phyloP scores from a whole-genome alignment of 2,113 vertebrate genomes.

The Forbesichthys agassizii region DNA sequence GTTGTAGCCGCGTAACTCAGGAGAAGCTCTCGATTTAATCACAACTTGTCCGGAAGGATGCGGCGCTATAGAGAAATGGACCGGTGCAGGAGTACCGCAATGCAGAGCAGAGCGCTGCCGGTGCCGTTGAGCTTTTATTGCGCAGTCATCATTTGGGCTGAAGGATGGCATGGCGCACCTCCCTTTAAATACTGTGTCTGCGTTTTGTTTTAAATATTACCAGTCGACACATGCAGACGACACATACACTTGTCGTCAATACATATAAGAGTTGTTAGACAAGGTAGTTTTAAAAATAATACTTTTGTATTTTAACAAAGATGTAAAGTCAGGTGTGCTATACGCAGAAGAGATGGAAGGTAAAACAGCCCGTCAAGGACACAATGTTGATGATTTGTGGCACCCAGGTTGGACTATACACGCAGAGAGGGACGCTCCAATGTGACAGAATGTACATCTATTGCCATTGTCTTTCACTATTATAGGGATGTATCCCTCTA shows the following conservation, averaged over 20 bases:
- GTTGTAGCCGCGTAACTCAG: constrained; percentile 2
- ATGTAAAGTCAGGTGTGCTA: neutral
- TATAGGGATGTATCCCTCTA: no score
- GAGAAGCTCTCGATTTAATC: neutral
- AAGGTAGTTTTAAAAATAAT: neutral
- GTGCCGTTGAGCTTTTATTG: constrained; percentile 34
- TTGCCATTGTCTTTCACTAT: no score
- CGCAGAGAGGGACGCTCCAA: constrained; percentile 14
- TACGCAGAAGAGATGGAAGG: constrained; percentile 34
- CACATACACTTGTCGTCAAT: neutral
- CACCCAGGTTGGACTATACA: neutral
- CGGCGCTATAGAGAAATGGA: constrained; percentile 24
- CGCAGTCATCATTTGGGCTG: constrained; percentile 36
- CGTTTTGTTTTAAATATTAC: neutral
- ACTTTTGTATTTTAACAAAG: neutral
- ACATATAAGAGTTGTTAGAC: no score
- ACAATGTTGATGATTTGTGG: constrained; percentile 13
- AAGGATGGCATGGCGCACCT: constrained; percentile 40
- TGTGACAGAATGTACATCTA: no score
- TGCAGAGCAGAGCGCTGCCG: constrained; percentile 67
- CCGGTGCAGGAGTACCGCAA: constrained; percentile 73
- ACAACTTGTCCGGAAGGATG: neutral
- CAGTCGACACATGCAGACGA: neutral
- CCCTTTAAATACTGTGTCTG: constrained; percentile 6
- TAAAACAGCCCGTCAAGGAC: constrained; percentile 52